These are phyloP conservation scores for Tetramorium alpestre DNA, from an alignment of 1,140 invertebrate species.

Conservation along the genomic window DNA sequence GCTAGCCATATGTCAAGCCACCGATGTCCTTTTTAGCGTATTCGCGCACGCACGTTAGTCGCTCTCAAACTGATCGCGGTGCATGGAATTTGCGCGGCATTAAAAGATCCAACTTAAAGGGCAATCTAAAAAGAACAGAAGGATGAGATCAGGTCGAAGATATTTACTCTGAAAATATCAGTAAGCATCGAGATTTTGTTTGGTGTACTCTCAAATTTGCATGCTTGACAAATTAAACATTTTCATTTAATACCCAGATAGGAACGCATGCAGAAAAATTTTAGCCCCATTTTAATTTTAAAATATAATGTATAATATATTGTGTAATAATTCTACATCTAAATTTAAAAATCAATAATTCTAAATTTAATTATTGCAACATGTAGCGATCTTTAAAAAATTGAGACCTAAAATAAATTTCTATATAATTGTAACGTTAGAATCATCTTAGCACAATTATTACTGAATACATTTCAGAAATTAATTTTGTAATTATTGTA, in stretches of 20 bases:
- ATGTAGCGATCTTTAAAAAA: too few species aligned
- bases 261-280: too few species aligned
- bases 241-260: neutral
- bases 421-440: too few species aligned
- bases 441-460: too few species aligned
- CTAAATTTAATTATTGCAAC: too few species aligned
- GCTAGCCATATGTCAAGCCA: conserved; percentile 83
- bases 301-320: too few species aligned
- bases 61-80: conserved; percentile 35
- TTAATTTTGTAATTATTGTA: too few species aligned
- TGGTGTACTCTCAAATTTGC: neutral
- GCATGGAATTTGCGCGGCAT: neutral
- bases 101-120: conserved; percentile 16
- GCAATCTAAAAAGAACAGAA: neutral
- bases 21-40: conserved; percentile 82
- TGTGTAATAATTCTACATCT: too few species aligned
- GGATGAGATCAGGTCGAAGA: neutral
- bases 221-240: neutral
- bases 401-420: too few species aligned
- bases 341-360: too few species aligned
- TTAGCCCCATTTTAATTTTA: too few species aligned
- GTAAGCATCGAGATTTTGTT: neutral
- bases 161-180: conserved; percentile 42
- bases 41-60: conserved; percentile 51
- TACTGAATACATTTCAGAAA: too few species aligned